Evolutionary conservation across 2,888 invertebrate genomes (phyloP).

Genomic region (Campopleginae sp.): DNA sequence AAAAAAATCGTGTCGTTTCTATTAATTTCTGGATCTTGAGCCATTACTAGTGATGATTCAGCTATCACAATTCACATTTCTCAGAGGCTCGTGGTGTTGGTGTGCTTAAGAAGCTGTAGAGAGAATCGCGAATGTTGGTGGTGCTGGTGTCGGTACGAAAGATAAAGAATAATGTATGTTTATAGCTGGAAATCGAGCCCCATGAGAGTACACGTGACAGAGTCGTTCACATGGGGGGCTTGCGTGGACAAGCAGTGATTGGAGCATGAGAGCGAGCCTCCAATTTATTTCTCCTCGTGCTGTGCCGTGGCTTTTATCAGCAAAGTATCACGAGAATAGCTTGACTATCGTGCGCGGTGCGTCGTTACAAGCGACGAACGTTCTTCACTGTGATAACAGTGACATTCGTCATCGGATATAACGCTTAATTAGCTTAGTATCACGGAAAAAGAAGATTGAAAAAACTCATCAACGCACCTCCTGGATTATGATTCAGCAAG

Average conservation of each 20-base stretch:
- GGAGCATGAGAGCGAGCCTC: conserved; percentile 77
- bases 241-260: conserved; percentile 77
- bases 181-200: conserved; percentile 30
- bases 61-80: conserved; percentile 6
- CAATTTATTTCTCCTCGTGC: conserved; percentile 28
- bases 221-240: conserved; percentile 59
- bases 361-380: conserved; percentile 14
- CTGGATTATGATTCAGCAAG: not conserved
- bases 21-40: not conserved
- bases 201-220: conserved; percentile 10
- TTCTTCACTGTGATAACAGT: not conserved
- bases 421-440: not conserved
- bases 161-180: conserved; percentile 2
- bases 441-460: not conserved
- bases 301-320: conserved; percentile 30
- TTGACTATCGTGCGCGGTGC: conserved; percentile 21
- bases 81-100: conserved; percentile 21
- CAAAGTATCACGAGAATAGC: not conserved
- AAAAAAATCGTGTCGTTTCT: not conserved
- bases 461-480: not conserved
- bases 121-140: conserved; percentile 11
- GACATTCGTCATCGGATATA: not conserved
- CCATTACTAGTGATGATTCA: not conserved
- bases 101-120: conserved; percentile 2
- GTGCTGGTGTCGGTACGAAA: not conserved